Evolutionary conservation across 2,797 vertebrate genomes (phyloP).

Genomic region (Gobionotothen gibberifrons): DNA sequence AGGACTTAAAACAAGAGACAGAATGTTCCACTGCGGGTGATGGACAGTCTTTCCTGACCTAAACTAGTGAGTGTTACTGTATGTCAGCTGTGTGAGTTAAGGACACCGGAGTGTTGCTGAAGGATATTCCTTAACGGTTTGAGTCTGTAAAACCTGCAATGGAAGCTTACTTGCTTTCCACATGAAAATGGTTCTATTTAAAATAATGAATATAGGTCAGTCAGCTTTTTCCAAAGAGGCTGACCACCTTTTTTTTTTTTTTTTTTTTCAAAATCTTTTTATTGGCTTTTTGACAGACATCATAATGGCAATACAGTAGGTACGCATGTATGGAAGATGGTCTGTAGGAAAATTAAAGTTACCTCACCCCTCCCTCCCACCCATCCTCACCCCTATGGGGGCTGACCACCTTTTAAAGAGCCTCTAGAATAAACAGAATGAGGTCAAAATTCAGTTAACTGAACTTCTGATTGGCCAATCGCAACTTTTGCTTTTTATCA

Average conservation of each 20-base stretch:
- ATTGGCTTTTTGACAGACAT: too few relatives aligned
- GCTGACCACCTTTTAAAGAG: background rate
- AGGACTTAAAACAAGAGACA: background rate
- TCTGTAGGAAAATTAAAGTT: too few relatives aligned
- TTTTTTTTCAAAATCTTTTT: too few relatives aligned
- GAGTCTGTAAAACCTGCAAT: background rate
- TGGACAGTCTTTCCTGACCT: background rate
- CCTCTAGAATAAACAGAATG: background rate
- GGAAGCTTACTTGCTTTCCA: background rate
- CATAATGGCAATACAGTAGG: too few relatives aligned
- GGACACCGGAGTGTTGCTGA: slow-evolving; percentile 4
- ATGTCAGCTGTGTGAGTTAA: slow-evolving; percentile 2
- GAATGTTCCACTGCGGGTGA: background rate
- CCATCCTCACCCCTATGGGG: too few relatives aligned
- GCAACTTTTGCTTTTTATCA: background rate
- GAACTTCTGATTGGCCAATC: background rate
- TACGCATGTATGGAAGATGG: too few relatives aligned
- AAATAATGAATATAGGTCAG: background rate
- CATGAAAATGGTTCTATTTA: slow-evolving; percentile 1
- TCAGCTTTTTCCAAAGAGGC: slow-evolving; percentile 1
- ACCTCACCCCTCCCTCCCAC: too few relatives aligned
- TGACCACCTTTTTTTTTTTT: too few relatives aligned
- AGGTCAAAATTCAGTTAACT: background rate
- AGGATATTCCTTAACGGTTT: background rate
- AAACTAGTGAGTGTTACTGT: background rate